Percentiles rank a stretch among this genome's conserved stretches.
These are phyloP conservation scores for Spodoptera litura DNA, from an alignment of 1,140 invertebrate genomes.

Conservation along the genomic window DNA sequence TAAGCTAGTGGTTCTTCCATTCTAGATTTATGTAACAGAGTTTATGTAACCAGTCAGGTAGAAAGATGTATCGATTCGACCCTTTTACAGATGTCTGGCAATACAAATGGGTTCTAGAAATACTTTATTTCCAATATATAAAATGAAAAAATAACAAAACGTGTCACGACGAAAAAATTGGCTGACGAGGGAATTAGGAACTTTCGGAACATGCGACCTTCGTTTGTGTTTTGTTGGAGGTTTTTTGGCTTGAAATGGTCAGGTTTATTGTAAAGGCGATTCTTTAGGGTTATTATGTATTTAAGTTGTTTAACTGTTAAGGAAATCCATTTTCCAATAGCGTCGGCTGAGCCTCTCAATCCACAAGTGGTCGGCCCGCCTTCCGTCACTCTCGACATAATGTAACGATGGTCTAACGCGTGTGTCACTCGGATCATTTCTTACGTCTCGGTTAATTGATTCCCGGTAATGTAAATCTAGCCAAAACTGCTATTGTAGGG, in stretches of 20 bases:
- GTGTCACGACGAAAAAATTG: not conserved
- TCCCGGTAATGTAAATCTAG: not conserved
- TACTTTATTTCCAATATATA: not conserved
- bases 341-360: constrained; percentile 61
- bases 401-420: constrained; percentile 48
- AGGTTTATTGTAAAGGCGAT: not conserved
- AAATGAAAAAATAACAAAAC: not conserved
- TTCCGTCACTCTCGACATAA: constrained; percentile 59
- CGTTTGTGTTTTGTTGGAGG: no score
- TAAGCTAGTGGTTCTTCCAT: not conserved
- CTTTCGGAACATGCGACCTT: not conserved
- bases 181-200: not conserved
- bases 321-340: constrained; percentile 65
- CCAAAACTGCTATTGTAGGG: no score
- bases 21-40: constrained; percentile 8
- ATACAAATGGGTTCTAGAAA: not conserved
- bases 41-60: constrained; percentile 25
- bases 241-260: not conserved
- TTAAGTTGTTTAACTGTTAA: constrained; percentile 18
- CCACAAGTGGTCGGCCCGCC: constrained; percentile 81
- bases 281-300: not conserved
- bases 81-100: constrained; percentile 1
- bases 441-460: not conserved
- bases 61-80: constrained; percentile 27
- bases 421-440: constrained; percentile 31